phyloP scores from a whole-genome alignment of 1,140 invertebrate genomes.

The Scaptomyza hsui region DNA sequence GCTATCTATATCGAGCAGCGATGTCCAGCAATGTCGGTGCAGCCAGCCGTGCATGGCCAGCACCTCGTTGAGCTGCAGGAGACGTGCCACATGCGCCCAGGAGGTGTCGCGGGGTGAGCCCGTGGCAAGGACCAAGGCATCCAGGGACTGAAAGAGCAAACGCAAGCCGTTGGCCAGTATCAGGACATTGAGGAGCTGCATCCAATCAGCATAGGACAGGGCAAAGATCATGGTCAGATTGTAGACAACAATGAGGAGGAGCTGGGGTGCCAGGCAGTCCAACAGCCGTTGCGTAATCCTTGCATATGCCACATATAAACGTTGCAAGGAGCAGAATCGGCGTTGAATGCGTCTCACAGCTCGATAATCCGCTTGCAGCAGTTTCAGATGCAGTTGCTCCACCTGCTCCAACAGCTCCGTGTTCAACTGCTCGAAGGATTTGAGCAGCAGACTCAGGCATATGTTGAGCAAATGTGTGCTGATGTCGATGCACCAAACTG shows the following conservation, averaged over 20 bases:
- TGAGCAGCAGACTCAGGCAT: conserved; percentile 27
- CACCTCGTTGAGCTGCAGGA: conserved; percentile 44
- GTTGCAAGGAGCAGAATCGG: conserved; percentile 24
- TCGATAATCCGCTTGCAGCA: conserved; percentile 29
- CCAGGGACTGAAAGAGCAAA: conserved; percentile 37
- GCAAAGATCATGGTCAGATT: conserved; percentile 52
- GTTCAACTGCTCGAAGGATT: conserved; percentile 49
- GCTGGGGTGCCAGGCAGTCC: conserved; percentile 44
- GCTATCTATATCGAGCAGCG: conserved; percentile 19
- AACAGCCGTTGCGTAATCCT: conserved; percentile 44
- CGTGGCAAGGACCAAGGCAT: conserved; percentile 19
- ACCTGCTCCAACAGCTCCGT: conserved; percentile 23
- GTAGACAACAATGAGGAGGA: conserved; percentile 50
- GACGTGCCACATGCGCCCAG: conserved; percentile 39
- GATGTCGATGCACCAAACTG: conserved; percentile 56
- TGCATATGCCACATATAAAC: conserved; percentile 35
- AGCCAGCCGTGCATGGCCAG: conserved; percentile 50
- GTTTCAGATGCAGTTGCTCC: conserved; percentile 29
- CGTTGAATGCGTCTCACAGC: conserved; percentile 30
- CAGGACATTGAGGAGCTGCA: conserved; percentile 24
- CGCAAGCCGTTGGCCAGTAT: conserved; percentile 37
- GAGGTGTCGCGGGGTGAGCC: conserved; percentile 33
- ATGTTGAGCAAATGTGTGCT: conserved; percentile 44
- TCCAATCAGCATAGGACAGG: conserved; percentile 39
- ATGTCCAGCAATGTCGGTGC: conserved; percentile 6